Evolutionary conservation across 2,797 vertebrate species (phyloP).

Genomic region (Decapterus maruadsi): DNA sequence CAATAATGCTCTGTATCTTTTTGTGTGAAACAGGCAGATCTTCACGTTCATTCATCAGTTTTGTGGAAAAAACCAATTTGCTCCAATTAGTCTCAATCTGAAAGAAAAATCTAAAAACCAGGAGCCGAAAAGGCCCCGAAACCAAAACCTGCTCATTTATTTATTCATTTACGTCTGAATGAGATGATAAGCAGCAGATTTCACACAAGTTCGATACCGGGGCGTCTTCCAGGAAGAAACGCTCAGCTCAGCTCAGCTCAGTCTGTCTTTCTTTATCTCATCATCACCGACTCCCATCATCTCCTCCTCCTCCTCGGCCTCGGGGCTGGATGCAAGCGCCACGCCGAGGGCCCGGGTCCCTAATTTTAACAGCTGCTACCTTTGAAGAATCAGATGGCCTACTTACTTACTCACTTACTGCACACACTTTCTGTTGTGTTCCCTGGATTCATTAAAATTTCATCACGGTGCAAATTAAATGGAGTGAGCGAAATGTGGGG

Average conservation of each 20-base stretch:
- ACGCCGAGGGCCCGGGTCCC: slow-evolving; percentile 31
- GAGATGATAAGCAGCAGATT: slow-evolving; percentile 26
- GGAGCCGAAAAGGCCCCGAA: neutral
- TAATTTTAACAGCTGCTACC: slow-evolving; percentile 63
- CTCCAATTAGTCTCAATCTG: neutral
- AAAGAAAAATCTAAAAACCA: neutral
- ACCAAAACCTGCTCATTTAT: neutral
- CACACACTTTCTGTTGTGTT: slow-evolving; percentile 58
- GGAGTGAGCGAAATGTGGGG: slow-evolving; percentile 19
- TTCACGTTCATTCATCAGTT: neutral
- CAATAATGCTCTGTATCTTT: too few relatives aligned
- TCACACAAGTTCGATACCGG: neutral
- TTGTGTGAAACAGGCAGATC: neutral
- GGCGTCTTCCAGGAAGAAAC: slow-evolving; percentile 35
- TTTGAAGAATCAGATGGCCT: slow-evolving; percentile 75
- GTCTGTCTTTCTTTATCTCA: slow-evolving; percentile 37
- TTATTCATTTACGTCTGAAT: slow-evolving; percentile 5
- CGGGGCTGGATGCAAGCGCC: slow-evolving; percentile 29
- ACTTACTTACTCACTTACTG: slow-evolving; percentile 64
- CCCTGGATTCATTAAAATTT: slow-evolving; percentile 68
- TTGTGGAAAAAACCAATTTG: neutral
- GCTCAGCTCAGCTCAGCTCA: neutral
- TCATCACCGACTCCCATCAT: neutral
- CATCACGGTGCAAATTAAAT: slow-evolving; percentile 58
- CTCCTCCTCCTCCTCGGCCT: slow-evolving; percentile 28